A percentile compares a stretch with the other conserved stretches of the same genome.
Evolutionary conservation across 2,113 vertebrate species (phyloP).

Genomic region (Montifringilla adamsi): DNA sequence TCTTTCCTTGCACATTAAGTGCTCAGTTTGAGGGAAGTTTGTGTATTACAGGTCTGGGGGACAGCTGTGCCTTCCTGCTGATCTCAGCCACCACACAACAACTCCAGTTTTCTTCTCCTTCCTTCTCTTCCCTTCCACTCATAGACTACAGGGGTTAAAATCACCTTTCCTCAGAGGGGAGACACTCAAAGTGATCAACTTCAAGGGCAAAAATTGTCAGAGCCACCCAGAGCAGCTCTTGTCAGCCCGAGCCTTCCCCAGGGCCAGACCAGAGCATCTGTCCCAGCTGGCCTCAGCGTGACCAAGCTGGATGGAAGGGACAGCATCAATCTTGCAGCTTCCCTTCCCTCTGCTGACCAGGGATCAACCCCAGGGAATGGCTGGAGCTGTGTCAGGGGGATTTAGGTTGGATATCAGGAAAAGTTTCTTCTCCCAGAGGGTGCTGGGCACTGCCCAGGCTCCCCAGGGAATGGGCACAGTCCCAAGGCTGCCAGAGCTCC

Average conservation of each 20-base stretch:
- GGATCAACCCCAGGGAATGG: background rate
- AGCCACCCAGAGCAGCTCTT: background rate
- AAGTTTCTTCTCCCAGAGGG: background rate
- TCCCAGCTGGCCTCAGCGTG: background rate
- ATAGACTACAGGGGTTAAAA: background rate
- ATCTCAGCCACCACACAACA: background rate
- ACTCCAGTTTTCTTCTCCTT: background rate
- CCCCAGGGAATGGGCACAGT: background rate
- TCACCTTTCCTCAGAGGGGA: background rate
- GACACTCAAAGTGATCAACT: background rate
- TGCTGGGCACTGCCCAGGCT: background rate
- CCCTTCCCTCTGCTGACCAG: background rate
- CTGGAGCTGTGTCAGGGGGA: background rate
- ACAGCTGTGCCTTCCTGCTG: background rate
- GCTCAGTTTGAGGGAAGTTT: constrained; percentile 51
- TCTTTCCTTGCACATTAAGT: constrained; percentile 43
- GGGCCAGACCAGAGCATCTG: background rate
- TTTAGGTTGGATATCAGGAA: rapidly evolving
- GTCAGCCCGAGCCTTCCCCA: background rate
- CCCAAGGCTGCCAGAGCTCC: background rate
- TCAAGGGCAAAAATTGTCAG: background rate
- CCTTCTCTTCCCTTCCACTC: background rate
- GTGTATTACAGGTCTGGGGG: constrained; percentile 4
- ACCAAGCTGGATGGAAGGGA: background rate
- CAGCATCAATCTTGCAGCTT: background rate